Conservation (phyloP, 1,140 invertebrate genomes). For the Drosophila kohkoa region DNA sequence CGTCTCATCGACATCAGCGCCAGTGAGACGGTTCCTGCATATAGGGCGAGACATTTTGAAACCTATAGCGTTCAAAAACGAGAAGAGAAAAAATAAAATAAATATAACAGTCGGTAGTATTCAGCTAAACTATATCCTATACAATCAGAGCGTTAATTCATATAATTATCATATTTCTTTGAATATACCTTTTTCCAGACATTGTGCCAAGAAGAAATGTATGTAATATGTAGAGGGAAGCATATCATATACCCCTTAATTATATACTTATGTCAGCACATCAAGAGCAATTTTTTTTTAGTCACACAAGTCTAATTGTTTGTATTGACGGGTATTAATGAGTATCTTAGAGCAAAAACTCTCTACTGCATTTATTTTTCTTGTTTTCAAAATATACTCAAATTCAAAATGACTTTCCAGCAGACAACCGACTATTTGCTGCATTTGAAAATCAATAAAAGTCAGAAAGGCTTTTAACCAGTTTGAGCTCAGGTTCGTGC, state of each 20-base stretch:
- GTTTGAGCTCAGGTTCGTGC: not conserved
- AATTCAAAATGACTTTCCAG: slow-evolving; percentile 51
- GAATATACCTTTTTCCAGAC: too few species aligned
- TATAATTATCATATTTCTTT: too few species aligned
- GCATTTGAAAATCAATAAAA: slow-evolving; percentile 71
- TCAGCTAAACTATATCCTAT: not conserved
- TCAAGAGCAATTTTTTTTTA: too few species aligned
- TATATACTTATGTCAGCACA: too few species aligned
- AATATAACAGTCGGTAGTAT: not conserved
- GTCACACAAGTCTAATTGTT: too few species aligned
- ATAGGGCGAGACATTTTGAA: slow-evolving; percentile 93
- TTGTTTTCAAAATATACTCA: not conserved
- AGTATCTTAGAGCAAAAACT: too few species aligned
- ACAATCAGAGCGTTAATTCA: too few species aligned
- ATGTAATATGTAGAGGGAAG: too few species aligned
- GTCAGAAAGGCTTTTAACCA: slow-evolving; percentile 44
- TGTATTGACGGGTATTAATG: too few species aligned
- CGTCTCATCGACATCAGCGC: slow-evolving; percentile 90
- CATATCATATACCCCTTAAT: too few species aligned
- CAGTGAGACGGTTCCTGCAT: slow-evolving; percentile 90
- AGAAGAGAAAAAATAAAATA: slow-evolving; percentile 21
- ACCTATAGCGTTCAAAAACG: slow-evolving; percentile 86
- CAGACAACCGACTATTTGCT: slow-evolving; percentile 48
- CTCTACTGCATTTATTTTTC: too few species aligned
- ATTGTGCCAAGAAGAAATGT: too few species aligned